phyloP scores from a whole-genome alignment of 53 echinoderm and acorn worm genomes.

The Crossaster papposus region DNA sequence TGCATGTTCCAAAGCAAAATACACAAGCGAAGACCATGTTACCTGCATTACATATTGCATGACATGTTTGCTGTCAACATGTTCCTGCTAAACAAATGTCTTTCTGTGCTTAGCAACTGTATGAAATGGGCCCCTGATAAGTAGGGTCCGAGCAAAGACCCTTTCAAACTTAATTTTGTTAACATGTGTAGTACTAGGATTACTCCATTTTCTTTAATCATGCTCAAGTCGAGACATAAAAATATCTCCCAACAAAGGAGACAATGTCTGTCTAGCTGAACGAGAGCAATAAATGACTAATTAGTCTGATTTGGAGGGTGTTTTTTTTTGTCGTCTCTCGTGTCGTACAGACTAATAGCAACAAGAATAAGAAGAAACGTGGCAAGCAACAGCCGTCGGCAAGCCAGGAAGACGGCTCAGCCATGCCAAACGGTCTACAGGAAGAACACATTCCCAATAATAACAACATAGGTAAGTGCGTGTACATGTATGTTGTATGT shows the following conservation, averaged over 20 bases:
- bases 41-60: too few species aligned
- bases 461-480: conserved; percentile 58
- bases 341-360: conserved; percentile 44
- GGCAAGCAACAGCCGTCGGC: conserved; percentile 7
- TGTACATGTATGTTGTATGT: neutral
- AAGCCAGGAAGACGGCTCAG: conserved; percentile 15
- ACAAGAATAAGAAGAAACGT: conserved; percentile 57
- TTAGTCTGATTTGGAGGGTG: neutral
- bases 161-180: neutral
- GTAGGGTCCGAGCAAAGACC: too few species aligned
- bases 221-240: too few species aligned
- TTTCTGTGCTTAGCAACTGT: neutral
- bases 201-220: too few species aligned
- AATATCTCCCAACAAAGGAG: too few species aligned
- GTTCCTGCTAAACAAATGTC: too few species aligned
- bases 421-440: conserved; percentile 31
- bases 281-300: neutral
- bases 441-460: conserved; percentile 50
- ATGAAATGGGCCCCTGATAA: too few species aligned
- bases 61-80: too few species aligned
- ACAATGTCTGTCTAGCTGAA: too few species aligned
- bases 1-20: too few species aligned
- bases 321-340: neutral
- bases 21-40: too few species aligned
- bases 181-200: too few species aligned